phyloP scores from a whole-genome alignment of 2,888 invertebrate species.

The Lamellibrachia columna region DNA sequence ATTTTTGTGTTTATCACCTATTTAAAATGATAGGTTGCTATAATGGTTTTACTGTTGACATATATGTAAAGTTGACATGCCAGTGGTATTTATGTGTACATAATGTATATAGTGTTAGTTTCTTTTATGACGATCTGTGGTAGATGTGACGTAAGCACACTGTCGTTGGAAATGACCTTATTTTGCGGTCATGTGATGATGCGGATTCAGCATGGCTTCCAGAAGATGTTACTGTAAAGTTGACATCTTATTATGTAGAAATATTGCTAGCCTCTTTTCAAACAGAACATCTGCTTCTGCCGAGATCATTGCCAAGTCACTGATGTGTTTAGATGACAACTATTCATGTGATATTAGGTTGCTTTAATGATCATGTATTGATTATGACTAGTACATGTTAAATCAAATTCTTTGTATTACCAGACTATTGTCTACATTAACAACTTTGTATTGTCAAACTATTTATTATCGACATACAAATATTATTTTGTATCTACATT shows the following conservation, averaged over 20 bases:
- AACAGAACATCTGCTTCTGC: background rate
- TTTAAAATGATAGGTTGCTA: background rate
- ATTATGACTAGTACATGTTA: background rate
- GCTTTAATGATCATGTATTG: background rate
- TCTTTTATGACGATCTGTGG: background rate
- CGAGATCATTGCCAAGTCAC: background rate
- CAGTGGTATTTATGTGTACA: background rate
- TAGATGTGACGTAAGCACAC: background rate
- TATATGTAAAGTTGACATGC: background rate
- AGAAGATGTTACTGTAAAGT: background rate
- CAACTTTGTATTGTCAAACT: background rate
- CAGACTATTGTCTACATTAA: constrained; percentile 12
- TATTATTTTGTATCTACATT: background rate
- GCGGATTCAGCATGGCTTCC: background rate
- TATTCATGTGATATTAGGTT: background rate
- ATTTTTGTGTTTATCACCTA: background rate
- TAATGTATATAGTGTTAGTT: background rate
- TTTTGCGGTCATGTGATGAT: background rate
- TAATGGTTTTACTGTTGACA: background rate
- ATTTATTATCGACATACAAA: background rate
- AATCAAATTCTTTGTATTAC: background rate
- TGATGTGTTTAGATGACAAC: no score
- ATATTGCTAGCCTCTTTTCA: background rate
- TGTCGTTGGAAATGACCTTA: background rate
- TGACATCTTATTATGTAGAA: background rate